These are phyloP conservation scores for Suillia variegata DNA, from an alignment of 2,888 invertebrate genomes.

Conservation along the genomic window DNA sequence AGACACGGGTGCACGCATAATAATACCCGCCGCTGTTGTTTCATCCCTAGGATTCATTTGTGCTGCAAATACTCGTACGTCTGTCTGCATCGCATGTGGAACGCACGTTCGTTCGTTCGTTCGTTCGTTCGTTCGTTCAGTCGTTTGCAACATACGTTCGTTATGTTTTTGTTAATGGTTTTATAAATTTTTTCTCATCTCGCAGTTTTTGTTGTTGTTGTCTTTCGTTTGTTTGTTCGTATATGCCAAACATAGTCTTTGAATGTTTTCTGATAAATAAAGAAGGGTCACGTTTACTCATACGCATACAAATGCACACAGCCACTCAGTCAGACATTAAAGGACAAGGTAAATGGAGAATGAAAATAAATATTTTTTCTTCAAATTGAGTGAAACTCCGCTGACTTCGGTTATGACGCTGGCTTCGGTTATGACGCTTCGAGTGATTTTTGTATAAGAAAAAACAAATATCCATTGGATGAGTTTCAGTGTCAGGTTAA, in stretches of 20 bases:
- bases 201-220: conserved; percentile 1
- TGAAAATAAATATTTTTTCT: too few relatives aligned
- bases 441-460: background rate
- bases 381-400: background rate
- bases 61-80: background rate
- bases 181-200: background rate
- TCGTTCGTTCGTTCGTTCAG: background rate
- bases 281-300: background rate
- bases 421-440: background rate
- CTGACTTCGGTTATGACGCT: background rate
- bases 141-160: too few relatives aligned
- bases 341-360: background rate
- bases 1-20: background rate
- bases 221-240: background rate
- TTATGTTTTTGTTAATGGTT: background rate
- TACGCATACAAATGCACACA: background rate
- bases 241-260: background rate
- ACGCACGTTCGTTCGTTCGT: background rate
- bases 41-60: background rate
- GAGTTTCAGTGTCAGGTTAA: background rate
- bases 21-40: too few relatives aligned
- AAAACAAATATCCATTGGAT: too few relatives aligned
- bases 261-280: background rate
- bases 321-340: background rate
- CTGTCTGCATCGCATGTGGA: background rate